phyloP scores from a whole-genome alignment of 2,888 invertebrate genomes.

The Steinernema hermaphroditum region DNA sequence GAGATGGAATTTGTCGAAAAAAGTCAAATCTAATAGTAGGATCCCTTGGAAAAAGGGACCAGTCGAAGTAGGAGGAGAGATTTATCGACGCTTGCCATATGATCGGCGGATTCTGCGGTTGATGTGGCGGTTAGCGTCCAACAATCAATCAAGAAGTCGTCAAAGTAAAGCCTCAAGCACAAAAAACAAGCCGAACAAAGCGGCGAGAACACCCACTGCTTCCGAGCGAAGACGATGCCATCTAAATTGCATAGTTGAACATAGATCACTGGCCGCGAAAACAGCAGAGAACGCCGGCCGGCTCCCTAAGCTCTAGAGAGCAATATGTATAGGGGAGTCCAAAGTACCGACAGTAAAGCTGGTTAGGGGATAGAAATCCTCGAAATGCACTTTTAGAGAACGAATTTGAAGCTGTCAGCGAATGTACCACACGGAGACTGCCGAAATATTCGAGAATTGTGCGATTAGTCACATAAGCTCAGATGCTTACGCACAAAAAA shows the following conservation, averaged over 20 bases:
- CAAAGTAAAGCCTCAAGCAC: not conserved
- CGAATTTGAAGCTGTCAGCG: too few relatives aligned
- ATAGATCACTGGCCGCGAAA: not conserved
- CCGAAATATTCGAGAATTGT: too few relatives aligned
- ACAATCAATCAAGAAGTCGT: constrained; percentile 7
- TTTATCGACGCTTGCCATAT: not conserved
- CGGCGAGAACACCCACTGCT: not conserved
- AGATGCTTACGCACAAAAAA: too few relatives aligned
- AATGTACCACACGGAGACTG: too few relatives aligned
- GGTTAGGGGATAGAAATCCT: too few relatives aligned
- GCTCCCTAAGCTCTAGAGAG: too few relatives aligned
- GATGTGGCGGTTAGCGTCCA: not conserved
- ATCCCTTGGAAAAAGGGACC: not conserved
- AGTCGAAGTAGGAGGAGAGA: too few relatives aligned
- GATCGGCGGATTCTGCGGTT: constrained; percentile 16
- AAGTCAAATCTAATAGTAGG: not conserved
- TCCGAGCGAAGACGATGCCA: constrained; percentile 11
- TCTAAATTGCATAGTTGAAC: constrained; percentile 28
- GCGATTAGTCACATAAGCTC: too few relatives aligned
- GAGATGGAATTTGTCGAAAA: too few relatives aligned
- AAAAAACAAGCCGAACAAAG: constrained; percentile 25
- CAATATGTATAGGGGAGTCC: too few relatives aligned
- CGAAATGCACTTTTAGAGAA: too few relatives aligned
- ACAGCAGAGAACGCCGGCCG: not conserved
- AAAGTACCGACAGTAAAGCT: too few relatives aligned